phyloP scores from a whole-genome alignment of 2,888 invertebrate genomes.

The Dolichopus griseipennis region DNA sequence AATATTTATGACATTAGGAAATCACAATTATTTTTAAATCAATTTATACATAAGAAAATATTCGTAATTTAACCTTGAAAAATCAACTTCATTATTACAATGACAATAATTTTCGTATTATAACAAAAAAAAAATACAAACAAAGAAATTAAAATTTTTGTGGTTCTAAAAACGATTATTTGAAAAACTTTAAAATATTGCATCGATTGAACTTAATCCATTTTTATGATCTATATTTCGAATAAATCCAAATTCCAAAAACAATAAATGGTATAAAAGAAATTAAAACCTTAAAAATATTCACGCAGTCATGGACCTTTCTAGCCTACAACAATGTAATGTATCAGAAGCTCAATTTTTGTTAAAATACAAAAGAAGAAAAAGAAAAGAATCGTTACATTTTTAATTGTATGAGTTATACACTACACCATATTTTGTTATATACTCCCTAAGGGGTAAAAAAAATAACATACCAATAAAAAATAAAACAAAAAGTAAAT shows the following conservation, averaged over 20 bases:
- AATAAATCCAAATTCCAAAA: neutral
- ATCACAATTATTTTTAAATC: too few species aligned
- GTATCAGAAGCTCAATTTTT: neutral
- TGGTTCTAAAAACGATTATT: too few species aligned
- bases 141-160: too few species aligned
- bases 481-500: neutral
- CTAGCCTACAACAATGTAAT: neutral
- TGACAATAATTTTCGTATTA: too few species aligned
- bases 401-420: neutral
- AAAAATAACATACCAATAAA: neutral
- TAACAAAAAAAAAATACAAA: too few species aligned
- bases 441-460: neutral
- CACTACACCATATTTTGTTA: neutral
- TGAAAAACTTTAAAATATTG: too few species aligned
- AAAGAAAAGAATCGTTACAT: neutral
- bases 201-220: neutral
- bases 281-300: neutral
- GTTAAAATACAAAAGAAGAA: neutral
- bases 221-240: neutral
- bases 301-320: neutral
- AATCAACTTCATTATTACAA: too few species aligned
- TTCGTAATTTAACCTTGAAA: too few species aligned
- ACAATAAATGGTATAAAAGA: neutral
- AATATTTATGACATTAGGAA: too few species aligned
- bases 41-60: too few species aligned